A percentile compares a stretch with the other conserved stretches of the same genome.
These are phyloP conservation scores for Garrulus glandarius DNA, from an alignment of 2,797 vertebrate species.

Conservation along the genomic window DNA sequence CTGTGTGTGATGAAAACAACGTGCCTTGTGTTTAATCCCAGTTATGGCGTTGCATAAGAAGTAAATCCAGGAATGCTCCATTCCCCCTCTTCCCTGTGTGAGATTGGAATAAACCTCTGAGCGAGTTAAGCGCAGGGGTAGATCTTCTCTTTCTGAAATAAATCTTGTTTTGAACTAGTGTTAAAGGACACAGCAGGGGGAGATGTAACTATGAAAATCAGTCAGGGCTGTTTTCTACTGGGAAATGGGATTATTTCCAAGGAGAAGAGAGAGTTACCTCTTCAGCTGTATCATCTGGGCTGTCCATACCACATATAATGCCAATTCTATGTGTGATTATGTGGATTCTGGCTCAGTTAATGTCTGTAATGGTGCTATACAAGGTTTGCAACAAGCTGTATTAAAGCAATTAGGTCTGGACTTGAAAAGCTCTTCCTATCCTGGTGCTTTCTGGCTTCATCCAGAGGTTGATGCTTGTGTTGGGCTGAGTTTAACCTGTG, in stretches of 20 bases:
- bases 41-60: background rate
- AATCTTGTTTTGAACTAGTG: background rate
- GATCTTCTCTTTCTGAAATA: background rate
- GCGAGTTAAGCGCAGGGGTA: background rate
- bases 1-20: background rate
- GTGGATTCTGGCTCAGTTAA: background rate
- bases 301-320: background rate
- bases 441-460: background rate
- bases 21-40: background rate
- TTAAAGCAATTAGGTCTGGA: background rate
- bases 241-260: background rate
- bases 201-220: background rate
- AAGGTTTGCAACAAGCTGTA: background rate
- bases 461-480: background rate
- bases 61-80: background rate
- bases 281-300: background rate
- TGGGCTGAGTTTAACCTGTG: background rate
- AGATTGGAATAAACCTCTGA: background rate
- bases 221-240: background rate
- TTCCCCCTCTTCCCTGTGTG: background rate
- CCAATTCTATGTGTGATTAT: background rate
- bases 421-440: background rate
- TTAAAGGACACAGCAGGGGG: background rate
- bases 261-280: background rate
- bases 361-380: background rate